phyloP scores from a whole-genome alignment of 2,797 vertebrate species.

The Acanthurus tractus region DNA sequence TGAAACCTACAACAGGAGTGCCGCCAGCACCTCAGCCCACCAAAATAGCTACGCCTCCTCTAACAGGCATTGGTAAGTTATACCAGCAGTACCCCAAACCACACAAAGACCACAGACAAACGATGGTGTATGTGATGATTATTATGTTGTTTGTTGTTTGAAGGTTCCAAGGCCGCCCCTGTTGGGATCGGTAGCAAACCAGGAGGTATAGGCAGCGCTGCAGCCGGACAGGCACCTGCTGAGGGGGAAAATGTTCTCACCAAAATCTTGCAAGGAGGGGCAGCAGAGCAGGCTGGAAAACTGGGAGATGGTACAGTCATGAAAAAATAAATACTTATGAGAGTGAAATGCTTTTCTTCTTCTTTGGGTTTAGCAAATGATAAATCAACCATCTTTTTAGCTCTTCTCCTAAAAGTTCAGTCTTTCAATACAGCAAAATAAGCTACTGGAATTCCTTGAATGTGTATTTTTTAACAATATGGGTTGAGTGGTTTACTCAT shows the following conservation, averaged over 20 bases:
- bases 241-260: conserved; percentile 95
- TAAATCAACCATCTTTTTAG: background rate
- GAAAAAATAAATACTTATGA: conserved; percentile 20
- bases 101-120: conserved; percentile 10
- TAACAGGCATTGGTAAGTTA: conserved; percentile 91
- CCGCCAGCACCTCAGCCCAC: conserved; percentile 80
- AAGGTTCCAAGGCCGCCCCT: conserved; percentile 90
- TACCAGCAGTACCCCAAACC: background rate
- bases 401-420: conserved; percentile 7
- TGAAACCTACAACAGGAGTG: conserved; percentile 82
- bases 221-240: conserved; percentile 84
- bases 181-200: conserved; percentile 88
- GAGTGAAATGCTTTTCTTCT: background rate
- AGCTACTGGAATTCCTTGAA: conserved; percentile 3
- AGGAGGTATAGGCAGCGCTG: conserved; percentile 85
- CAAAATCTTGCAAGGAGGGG: conserved; percentile 96
- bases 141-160: conserved; percentile 30
- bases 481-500: conserved; percentile 10
- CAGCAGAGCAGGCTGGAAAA: conserved; percentile 98
- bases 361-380: background rate
- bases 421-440: background rate
- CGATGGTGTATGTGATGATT: background rate
- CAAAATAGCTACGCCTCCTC: conserved; percentile 86
- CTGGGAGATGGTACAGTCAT: conserved; percentile 92
- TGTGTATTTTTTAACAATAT: background rate